phyloP scores from a whole-genome alignment of 2,888 invertebrate genomes.

The Micropterix aruncella region DNA sequence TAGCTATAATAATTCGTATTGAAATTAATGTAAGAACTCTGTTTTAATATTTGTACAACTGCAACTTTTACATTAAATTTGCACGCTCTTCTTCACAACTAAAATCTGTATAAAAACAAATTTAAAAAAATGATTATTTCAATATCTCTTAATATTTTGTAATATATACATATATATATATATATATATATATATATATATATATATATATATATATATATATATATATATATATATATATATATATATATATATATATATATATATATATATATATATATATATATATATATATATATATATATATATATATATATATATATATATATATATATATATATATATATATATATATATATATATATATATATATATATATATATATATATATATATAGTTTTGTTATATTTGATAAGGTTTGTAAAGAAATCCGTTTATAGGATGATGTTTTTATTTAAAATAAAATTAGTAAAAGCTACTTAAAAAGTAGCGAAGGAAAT shows the following conservation, averaged over 20 bases:
- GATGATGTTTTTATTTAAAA: too few relatives aligned
- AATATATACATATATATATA: constrained; percentile 7
- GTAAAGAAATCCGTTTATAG: too few relatives aligned
- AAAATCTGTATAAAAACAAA: background rate
- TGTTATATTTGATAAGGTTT: too few relatives aligned
- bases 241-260: background rate
- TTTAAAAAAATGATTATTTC: constrained; percentile 2
- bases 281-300: background rate
- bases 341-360: background rate
- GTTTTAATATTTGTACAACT: too few relatives aligned
- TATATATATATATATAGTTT: too few relatives aligned
- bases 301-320: background rate
- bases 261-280: background rate
- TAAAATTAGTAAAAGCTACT: too few relatives aligned
- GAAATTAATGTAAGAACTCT: too few relatives aligned
- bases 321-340: background rate
- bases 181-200: constrained; percentile 8
- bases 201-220: constrained; percentile 8
- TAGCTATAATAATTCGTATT: too few relatives aligned
- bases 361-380: background rate
- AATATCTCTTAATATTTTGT: constrained; percentile 4
- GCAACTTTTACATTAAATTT: too few relatives aligned
- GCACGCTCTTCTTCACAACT: background rate
- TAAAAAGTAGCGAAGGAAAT: too few relatives aligned
- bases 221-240: constrained; percentile 3